phyloP scores from a whole-genome alignment of 2,797 vertebrate genomes.

The Psittacula derbiana region DNA sequence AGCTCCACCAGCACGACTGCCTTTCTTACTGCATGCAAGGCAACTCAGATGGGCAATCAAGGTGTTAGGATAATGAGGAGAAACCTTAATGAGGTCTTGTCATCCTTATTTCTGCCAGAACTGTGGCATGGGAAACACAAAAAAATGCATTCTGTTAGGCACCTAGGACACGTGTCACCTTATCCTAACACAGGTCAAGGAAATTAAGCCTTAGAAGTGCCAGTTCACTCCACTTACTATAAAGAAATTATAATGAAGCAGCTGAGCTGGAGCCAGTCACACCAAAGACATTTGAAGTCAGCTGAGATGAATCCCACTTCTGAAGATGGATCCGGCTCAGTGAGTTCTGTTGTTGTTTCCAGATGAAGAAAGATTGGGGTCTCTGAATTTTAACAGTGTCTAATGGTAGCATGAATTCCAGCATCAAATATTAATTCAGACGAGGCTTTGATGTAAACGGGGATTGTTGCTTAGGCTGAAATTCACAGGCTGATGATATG shows the following conservation, averaged over 20 bases:
- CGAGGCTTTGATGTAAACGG: constrained; percentile 15
- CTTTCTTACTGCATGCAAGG: neutral
- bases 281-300: neutral
- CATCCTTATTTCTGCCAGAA: neutral
- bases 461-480: constrained; percentile 10
- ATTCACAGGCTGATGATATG: constrained; percentile 7
- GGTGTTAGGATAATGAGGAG: neutral
- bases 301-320: neutral
- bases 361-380: neutral
- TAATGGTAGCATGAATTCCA: neutral
- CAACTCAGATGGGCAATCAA: neutral
- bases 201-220: neutral
- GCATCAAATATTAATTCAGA: constrained; percentile 30
- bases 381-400: neutral
- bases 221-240: neutral
- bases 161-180: neutral
- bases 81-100: neutral
- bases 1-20: neutral
- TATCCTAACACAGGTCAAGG: neutral
- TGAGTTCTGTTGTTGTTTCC: neutral
- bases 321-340: neutral
- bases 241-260: neutral
- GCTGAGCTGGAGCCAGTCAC: neutral
- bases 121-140: neutral
- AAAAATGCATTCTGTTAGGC: neutral